Percentiles rank a stretch among this genome's conserved stretches.
Evolutionary conservation across 2,797 vertebrate genomes (phyloP).

Genomic region (Anas capensis): DNA sequence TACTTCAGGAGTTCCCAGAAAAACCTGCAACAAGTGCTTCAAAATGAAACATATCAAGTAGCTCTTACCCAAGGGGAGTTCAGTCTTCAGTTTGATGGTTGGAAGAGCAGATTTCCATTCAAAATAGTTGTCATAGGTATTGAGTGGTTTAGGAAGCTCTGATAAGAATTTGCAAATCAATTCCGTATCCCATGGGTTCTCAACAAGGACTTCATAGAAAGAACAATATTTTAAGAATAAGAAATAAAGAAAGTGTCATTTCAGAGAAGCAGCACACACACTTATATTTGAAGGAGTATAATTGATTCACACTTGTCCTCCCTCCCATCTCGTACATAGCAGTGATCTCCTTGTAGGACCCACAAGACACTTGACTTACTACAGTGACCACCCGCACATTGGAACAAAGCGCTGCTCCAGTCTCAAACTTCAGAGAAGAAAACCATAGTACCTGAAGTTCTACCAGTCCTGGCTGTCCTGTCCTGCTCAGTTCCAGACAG

Average conservation of each 20-base stretch:
- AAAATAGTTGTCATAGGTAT: slow-evolving; percentile 78
- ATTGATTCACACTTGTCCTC: neutral
- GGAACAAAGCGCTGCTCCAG: neutral
- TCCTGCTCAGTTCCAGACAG: neutral
- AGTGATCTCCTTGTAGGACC: rapidly evolving
- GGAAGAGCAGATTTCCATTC: slow-evolving; percentile 84
- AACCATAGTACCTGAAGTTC: slow-evolving; percentile 56
- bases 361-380: neutral
- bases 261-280: neutral
- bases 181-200: slow-evolving; percentile 88
- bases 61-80: slow-evolving; percentile 85
- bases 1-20: neutral
- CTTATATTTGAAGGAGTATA: neutral
- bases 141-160: slow-evolving; percentile 80
- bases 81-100: slow-evolving; percentile 81
- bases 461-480: rapidly evolving
- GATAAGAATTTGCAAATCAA: slow-evolving; percentile 84
- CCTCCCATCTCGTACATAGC: neutral
- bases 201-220: slow-evolving; percentile 71
- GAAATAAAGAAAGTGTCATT: neutral
- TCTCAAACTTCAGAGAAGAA: neutral
- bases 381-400: neutral
- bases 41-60: neutral
- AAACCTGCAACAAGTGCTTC: neutral
- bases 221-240: neutral